phyloP scores from a whole-genome alignment of 2,888 invertebrate genomes.

The Chironomus riparius region DNA sequence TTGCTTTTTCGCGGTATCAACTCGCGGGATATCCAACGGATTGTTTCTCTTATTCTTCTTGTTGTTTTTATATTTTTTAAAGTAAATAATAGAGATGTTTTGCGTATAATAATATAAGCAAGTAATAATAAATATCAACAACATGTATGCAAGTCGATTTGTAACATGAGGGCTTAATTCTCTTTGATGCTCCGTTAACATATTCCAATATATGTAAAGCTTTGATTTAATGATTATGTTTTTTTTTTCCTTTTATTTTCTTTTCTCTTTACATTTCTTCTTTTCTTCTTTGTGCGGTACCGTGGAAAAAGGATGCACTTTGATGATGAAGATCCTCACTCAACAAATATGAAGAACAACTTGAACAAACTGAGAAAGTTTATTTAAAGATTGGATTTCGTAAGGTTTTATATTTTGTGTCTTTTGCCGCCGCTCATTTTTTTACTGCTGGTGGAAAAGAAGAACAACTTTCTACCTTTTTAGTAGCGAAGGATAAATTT shows the following conservation, averaged over 20 bases:
- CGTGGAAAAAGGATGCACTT: not conserved
- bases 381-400: not conserved
- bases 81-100: conserved; percentile 10
- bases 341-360: not conserved
- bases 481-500: not conserved
- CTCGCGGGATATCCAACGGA: conserved; percentile 3
- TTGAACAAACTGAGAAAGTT: not conserved
- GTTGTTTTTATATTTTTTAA: not conserved
- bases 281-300: not conserved
- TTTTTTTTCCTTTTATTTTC: not conserved
- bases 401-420: not conserved
- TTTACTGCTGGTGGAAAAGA: not conserved
- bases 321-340: not conserved
- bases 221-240: not conserved
- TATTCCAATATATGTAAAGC: not conserved
- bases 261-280: not conserved
- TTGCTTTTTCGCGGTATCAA: conserved; percentile 17
- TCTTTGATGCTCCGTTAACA: not conserved
- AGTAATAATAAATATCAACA: not conserved
- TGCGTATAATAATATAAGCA: not conserved
- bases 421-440: not conserved
- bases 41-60: not conserved
- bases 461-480: not conserved
- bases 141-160: not conserved
- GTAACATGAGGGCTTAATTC: not conserved